phyloP scores from a whole-genome alignment of 2,888 invertebrate genomes.

The Napeogenes sylphis region DNA sequence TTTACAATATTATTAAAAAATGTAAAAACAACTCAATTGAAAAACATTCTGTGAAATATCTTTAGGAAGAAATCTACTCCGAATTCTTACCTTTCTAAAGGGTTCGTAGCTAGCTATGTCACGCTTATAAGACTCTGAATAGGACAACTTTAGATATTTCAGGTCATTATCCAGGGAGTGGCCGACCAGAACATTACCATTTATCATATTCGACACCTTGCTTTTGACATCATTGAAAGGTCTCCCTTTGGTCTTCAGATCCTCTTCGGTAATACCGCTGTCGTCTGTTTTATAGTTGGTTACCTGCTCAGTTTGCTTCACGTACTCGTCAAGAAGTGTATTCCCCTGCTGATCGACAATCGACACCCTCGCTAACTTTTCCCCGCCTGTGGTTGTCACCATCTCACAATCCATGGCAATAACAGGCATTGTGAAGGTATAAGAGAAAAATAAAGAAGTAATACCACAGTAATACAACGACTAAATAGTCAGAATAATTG shows the following conservation, averaged over 20 bases:
- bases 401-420: conserved; percentile 28
- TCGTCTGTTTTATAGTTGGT: conserved; percentile 22
- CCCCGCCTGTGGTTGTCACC: conserved; percentile 21
- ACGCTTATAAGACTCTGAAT: conserved; percentile 19
- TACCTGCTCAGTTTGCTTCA: conserved; percentile 21
- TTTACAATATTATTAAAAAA: too few species aligned
- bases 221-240: conserved; percentile 12
- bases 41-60: too few species aligned
- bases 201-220: conserved; percentile 14
- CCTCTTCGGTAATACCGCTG: conserved; percentile 16
- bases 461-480: too few species aligned
- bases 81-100: not conserved
- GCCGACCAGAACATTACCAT: conserved; percentile 20
- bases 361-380: conserved; percentile 23
- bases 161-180: conserved; percentile 27
- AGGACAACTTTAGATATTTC: conserved; percentile 13
- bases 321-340: conserved; percentile 23
- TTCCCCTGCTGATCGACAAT: conserved; percentile 18
- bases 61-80: too few species aligned
- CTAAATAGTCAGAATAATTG: too few species aligned
- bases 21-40: too few species aligned
- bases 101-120: conserved; percentile 20
- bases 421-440: too few species aligned
- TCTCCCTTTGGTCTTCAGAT: conserved; percentile 18
- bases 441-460: too few species aligned